Conservation (phyloP, 2,888 invertebrate species). For the Tubulanus polymorphus region DNA sequence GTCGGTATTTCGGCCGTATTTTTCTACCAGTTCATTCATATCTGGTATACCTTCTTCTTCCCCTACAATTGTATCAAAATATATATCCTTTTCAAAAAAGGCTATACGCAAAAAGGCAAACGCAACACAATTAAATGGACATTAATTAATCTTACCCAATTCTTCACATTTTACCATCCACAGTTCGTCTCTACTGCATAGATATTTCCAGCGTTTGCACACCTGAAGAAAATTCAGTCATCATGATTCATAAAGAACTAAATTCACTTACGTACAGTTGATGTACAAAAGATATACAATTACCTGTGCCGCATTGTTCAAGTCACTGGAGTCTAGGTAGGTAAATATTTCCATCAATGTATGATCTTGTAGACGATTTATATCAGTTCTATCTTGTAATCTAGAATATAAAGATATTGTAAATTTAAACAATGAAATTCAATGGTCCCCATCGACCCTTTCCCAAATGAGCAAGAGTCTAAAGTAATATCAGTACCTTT, state of each 20-base stretch:
- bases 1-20: conserved; percentile 21
- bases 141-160: conserved; percentile 39
- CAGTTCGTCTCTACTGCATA: conserved; percentile 38
- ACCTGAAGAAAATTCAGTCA: conserved; percentile 24
- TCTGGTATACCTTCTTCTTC: conserved; percentile 34
- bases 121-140: neutral
- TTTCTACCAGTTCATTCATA: conserved; percentile 32
- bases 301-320: conserved; percentile 32
- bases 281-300: neutral
- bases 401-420: conserved; percentile 22
- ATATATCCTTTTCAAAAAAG: too few species aligned
- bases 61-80: too few species aligned
- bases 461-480: neutral
- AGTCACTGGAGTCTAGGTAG: conserved; percentile 28
- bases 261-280: neutral
- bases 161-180: conserved; percentile 49
- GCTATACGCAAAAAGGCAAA: neutral
- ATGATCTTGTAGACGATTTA: conserved; percentile 41
- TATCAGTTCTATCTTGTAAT: conserved; percentile 32
- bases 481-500: conserved; percentile 21
- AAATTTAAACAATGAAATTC: neutral
- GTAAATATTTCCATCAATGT: conserved; percentile 41
- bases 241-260: neutral
- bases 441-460: neutral
- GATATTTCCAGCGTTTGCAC: conserved; percentile 37